Conservation (phyloP, 2,888 invertebrate genomes). For the Xylophagus ater region DNA sequence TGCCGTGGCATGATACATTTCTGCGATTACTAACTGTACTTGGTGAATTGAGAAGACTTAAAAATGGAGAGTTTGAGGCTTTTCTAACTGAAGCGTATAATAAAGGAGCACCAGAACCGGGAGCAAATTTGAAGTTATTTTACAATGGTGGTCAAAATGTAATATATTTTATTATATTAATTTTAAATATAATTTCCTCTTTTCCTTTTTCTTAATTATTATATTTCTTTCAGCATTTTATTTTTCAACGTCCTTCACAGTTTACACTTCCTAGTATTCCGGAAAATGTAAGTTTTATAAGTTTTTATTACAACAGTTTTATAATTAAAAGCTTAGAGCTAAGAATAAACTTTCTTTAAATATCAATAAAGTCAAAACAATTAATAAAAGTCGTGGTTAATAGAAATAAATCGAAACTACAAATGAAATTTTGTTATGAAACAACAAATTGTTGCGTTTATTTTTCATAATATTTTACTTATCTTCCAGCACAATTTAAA, state of each 20-base stretch:
- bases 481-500: conserved; percentile 88
- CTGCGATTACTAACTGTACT: conserved; percentile 40
- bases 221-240: conserved; percentile 55
- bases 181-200: background rate
- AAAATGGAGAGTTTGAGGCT: conserved; percentile 29
- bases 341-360: too few species aligned
- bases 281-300: conserved; percentile 72
- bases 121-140: conserved; percentile 50
- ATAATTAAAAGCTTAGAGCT: background rate
- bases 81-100: conserved; percentile 58
- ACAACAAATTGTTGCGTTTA: too few species aligned
- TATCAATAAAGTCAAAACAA: too few species aligned
- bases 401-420: too few species aligned
- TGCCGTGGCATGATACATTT: conserved; percentile 96
- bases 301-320: background rate
- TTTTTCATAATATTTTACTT: too few species aligned
- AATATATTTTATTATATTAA: conserved; percentile 28
- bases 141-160: conserved; percentile 50
- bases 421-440: too few species aligned
- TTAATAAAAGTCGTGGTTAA: too few species aligned
- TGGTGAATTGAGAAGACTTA: conserved; percentile 30
- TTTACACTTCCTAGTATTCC: conserved; percentile 87
- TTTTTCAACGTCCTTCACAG: conserved; percentile 65
- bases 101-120: conserved; percentile 56
- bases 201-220: conserved; percentile 25